Conservation (phyloP, 2,888 invertebrate species). For the Schizotus pectinicornis region DNA sequence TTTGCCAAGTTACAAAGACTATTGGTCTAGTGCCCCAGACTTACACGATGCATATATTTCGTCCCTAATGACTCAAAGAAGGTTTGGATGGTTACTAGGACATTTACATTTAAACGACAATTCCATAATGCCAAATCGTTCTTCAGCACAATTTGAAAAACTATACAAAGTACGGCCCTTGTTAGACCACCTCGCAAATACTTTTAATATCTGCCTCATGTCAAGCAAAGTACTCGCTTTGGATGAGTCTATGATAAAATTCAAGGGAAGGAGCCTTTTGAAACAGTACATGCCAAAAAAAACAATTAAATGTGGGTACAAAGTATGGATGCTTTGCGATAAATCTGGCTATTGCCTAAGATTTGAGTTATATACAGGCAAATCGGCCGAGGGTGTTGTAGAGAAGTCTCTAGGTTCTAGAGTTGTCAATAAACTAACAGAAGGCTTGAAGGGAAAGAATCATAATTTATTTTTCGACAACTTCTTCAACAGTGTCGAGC, state of each 20-base stretch:
- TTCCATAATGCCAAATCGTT: no score
- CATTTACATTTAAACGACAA: no score
- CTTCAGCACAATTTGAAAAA: no score
- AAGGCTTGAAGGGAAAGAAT: constrained; percentile 29
- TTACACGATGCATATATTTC: constrained; percentile 31
- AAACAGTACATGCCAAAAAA: constrained; percentile 37
- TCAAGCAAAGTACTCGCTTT: no score
- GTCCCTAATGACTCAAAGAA: constrained; percentile 29
- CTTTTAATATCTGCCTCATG: no score
- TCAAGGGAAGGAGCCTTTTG: constrained; percentile 38
- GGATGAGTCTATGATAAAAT: constrained; percentile 42
- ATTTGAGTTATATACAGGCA: constrained; percentile 46
- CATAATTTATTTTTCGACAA: constrained; percentile 45
- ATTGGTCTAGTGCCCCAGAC: constrained; percentile 30
- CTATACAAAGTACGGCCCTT: no score
- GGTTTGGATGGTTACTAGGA: constrained; percentile 32
- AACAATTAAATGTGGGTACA: constrained; percentile 42
- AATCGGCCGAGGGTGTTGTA: constrained; percentile 31
- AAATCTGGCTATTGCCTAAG: constrained; percentile 35
- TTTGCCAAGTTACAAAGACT: constrained; percentile 33
- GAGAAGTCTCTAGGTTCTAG: constrained; percentile 38
- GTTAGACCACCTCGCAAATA: no score
- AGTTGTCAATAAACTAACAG: constrained; percentile 38
- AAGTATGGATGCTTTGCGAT: constrained; percentile 39
- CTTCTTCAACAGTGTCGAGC: constrained; percentile 38